Conservation (phyloP, 92 coral and sea anemone genomes). For the Paragorgia papillata region DNA sequence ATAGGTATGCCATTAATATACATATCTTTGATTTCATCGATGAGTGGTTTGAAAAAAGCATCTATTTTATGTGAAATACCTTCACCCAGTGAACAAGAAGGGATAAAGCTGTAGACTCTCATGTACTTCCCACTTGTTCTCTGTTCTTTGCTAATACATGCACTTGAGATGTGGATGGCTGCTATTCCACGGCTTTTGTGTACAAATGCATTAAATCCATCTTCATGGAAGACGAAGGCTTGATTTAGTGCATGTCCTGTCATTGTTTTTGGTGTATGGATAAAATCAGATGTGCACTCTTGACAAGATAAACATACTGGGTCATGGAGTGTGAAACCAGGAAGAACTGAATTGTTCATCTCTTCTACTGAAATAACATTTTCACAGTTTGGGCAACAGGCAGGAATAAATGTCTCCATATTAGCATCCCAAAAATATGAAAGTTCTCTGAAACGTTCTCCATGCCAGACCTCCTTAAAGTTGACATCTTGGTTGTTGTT, state of each 20-base stretch:
- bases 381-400: conserved; percentile 62
- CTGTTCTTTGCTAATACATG: conserved; percentile 49
- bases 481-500: too few species aligned
- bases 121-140: conserved; percentile 48
- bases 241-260: conserved; percentile 61
- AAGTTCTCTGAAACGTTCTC: conserved; percentile 56
- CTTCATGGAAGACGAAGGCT: too few species aligned
- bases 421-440: conserved; percentile 66
- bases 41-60: conserved; percentile 65
- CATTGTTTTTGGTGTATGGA: conserved; percentile 38
- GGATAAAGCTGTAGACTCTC: conserved; percentile 49
- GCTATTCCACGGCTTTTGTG: conserved; percentile 60
- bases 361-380: conserved; percentile 51
- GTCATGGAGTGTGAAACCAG: conserved; percentile 21
- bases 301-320: conserved; percentile 45
- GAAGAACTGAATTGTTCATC: conserved; percentile 22
- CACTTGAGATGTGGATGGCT: conserved; percentile 56
- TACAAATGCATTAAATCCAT: too few species aligned
- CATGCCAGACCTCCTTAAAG: too few species aligned
- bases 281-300: conserved; percentile 51
- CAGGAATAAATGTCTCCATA: conserved; percentile 51
- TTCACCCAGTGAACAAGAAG: conserved; percentile 51
- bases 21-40: conserved; percentile 61
- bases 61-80: conserved; percentile 67
- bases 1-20: conserved; percentile 57